Percentiles rank a stretch among this genome's conserved stretches.
Evolutionary conservation across 2,888 invertebrate species (phyloP).

Genomic region (Strigamia maritima): DNA sequence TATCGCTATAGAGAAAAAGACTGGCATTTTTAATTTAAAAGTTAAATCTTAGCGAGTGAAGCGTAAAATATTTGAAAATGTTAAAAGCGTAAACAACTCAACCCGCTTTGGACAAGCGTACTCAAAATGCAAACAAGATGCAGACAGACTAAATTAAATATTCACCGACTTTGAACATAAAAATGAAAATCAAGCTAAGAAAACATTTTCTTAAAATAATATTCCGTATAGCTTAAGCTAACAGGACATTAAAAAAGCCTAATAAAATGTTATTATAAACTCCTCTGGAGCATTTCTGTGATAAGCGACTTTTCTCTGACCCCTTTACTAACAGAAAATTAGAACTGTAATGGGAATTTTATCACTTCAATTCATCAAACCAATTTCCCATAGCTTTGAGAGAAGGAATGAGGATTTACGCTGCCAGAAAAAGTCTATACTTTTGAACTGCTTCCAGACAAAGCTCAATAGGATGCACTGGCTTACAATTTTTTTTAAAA

Average conservation of each 20-base stretch:
- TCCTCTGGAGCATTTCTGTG: background rate
- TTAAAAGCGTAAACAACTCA: conserved; percentile 28
- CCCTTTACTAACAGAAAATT: conserved; percentile 19
- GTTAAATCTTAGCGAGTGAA: conserved; percentile 23
- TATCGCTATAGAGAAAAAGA: background rate
- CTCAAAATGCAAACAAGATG: conserved; percentile 22
- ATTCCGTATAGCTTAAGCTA: background rate
- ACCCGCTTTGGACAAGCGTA: conserved; percentile 17
- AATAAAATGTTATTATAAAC: background rate
- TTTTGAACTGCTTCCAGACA: background rate
- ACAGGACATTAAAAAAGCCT: background rate
- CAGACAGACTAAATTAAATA: conserved; percentile 2
- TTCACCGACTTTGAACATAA: background rate
- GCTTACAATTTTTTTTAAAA: background rate
- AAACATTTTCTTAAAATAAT: background rate
- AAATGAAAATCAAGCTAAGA: background rate
- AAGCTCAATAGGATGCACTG: conserved; percentile 7
- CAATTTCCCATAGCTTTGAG: conserved; percentile 12
- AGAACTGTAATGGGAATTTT: conserved; percentile 28
- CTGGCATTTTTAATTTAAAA: conserved; percentile 29
- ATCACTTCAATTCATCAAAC: conserved; percentile 30
- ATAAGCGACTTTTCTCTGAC: background rate
- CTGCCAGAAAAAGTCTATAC: background rate
- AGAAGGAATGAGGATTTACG: background rate
- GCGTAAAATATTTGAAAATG: conserved; percentile 20